Percentiles rank a stretch among this genome's conserved stretches.
These are phyloP conservation scores for Chiroxiphia lanceolata DNA, from an alignment of 2,797 vertebrate genomes.

Conservation along the genomic window DNA sequence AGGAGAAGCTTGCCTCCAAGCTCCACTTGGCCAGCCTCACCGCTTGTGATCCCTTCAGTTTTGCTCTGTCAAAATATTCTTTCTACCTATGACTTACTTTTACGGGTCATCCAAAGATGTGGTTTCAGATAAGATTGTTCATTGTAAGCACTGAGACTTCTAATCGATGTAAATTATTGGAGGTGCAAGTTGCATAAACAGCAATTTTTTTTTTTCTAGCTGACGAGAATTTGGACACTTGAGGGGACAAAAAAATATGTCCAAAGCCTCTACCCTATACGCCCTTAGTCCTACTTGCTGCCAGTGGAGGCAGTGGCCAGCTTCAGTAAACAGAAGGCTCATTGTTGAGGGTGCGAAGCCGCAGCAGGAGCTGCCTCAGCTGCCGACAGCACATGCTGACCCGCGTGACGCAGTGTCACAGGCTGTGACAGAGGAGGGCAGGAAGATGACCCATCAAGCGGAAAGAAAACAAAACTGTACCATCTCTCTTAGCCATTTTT, in stretches of 20 bases:
- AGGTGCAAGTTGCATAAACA: neutral
- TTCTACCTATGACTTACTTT: neutral
- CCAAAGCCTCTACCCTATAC: neutral
- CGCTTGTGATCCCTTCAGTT: neutral
- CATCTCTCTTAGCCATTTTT: neutral
- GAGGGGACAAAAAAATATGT: neutral
- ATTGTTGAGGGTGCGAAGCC: accelerated
- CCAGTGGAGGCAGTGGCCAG: neutral
- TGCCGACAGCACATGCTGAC: neutral
- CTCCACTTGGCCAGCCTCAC: neutral
- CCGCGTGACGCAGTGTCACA: accelerated
- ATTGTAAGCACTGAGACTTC: neutral
- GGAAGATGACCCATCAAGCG: accelerated
- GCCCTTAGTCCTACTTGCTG: neutral
- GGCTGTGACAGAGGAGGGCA: neutral
- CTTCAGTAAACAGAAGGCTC: neutral
- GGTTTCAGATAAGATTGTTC: neutral
- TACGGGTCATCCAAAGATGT: neutral
- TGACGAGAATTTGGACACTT: neutral
- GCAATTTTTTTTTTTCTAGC: neutral
- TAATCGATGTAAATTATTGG: neutral
- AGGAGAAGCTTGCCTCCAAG: neutral
- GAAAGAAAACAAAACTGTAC: neutral
- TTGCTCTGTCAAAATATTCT: neutral
- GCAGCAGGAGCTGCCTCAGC: neutral